phyloP scores from a whole-genome alignment of 2,888 invertebrate species.

The Nymphalis urticae region DNA sequence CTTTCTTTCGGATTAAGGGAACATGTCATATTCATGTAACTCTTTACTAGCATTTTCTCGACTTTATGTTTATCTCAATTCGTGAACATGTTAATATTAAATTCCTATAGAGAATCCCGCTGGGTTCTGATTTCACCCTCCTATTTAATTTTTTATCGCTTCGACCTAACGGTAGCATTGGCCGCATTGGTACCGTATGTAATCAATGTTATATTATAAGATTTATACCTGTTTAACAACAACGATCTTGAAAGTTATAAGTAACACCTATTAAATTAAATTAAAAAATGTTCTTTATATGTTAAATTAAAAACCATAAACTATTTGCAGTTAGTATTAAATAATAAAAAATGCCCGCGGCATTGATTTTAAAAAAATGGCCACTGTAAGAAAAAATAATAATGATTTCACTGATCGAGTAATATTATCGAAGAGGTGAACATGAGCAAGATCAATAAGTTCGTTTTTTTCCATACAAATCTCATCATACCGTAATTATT shows the following conservation, averaged over 20 bases:
- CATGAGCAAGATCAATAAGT: too few relatives aligned
- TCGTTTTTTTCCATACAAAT: too few relatives aligned
- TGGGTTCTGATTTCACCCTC: constrained; percentile 65
- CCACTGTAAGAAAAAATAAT: too few relatives aligned
- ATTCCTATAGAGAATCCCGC: constrained; percentile 15
- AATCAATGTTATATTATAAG: constrained; percentile 32
- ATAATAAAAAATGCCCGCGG: too few relatives aligned
- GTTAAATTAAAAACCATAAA: too few relatives aligned
- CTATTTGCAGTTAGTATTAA: too few relatives aligned
- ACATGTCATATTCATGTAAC: too few relatives aligned
- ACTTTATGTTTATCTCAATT: background rate
- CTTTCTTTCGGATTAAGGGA: background rate
- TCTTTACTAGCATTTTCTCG: background rate
- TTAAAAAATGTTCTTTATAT: too few relatives aligned
- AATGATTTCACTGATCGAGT: too few relatives aligned
- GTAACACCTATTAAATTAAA: background rate
- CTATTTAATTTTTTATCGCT: constrained; percentile 61
- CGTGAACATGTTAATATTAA: constrained; percentile 16
- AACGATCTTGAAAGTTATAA: background rate
- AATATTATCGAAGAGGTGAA: too few relatives aligned
- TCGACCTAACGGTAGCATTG: constrained; percentile 68
- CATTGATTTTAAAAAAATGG: too few relatives aligned
- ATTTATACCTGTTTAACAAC: background rate
- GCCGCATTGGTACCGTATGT: constrained; percentile 56
- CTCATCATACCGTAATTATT: too few relatives aligned